These are phyloP conservation scores for Periphyllus acericola DNA, from an alignment of 2,888 invertebrate genomes.

Conservation along the genomic window DNA sequence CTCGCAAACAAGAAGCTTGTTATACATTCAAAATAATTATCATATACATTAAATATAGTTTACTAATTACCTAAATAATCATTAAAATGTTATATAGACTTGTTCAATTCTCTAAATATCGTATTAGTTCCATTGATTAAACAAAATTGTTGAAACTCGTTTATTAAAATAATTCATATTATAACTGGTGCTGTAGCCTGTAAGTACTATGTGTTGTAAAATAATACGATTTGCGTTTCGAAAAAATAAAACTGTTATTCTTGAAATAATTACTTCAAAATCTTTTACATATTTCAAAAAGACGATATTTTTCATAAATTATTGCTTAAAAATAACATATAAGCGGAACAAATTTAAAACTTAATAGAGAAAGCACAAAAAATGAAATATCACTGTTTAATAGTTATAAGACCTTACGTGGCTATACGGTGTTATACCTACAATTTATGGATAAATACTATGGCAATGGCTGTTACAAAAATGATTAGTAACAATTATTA, in stretches of 20 bases:
- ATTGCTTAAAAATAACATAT: neutral
- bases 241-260: no score
- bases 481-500: neutral
- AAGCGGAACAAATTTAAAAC: neutral
- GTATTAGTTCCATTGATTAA: neutral
- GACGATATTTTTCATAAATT: no score
- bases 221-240: no score
- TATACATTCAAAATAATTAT: slow-evolving; percentile 34
- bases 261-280: no score
- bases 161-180: neutral
- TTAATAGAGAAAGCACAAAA: neutral
- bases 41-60: neutral
- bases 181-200: no score
- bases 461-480: neutral
- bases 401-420: no score
- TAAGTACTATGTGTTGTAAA: no score
- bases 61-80: slow-evolving; percentile 15
- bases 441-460: neutral
- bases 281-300: no score
- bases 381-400: neutral
- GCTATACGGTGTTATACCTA: neutral
- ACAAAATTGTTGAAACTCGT: neutral
- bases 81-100: neutral
- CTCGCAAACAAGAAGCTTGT: slow-evolving; percentile 30
- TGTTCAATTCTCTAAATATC: neutral